A percentile compares a stretch with the other conserved stretches of the same genome.
Evolutionary conservation across 2,888 invertebrate species (phyloP).

Genomic region (Thereva unica): DNA sequence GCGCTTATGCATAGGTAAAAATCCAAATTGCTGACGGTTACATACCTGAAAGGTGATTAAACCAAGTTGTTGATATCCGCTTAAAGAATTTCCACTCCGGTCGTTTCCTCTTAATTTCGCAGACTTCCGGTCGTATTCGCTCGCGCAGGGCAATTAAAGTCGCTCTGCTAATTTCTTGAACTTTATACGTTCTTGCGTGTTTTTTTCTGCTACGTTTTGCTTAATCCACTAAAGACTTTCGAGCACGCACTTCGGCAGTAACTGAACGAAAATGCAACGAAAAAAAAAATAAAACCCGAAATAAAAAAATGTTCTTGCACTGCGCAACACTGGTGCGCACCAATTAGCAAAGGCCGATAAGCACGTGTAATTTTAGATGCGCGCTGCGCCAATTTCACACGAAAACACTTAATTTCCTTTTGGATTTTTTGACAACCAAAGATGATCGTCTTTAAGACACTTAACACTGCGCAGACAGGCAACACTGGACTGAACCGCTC

Average conservation of each 20-base stretch:
- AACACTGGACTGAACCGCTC: too few species aligned
- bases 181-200: conserved; percentile 1
- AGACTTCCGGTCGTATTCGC: conserved; percentile 22
- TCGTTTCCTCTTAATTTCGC: conserved; percentile 30
- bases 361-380: not conserved
- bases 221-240: too few species aligned
- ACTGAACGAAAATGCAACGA: too few species aligned
- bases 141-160: not conserved
- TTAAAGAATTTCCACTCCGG: conserved; percentile 12
- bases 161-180: conserved; percentile 1
- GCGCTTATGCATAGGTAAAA: too few species aligned
- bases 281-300: too few species aligned
- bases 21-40: not conserved
- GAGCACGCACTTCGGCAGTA: too few species aligned
- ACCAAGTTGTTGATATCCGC: conserved; percentile 24
- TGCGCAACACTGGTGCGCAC: conserved; percentile 18
- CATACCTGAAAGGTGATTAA: conserved; percentile 28
- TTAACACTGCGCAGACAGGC: too few species aligned
- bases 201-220: conserved; percentile 8
- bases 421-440: too few species aligned
- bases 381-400: not conserved
- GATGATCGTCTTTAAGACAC: too few species aligned
- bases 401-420: too few species aligned
- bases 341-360: conserved; percentile 11
- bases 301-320: not conserved